Evolutionary conservation across 2,797 vertebrate species (phyloP), one percentile per base, ranked within the genome.

Genomic region (Pseudopleuronectes americanus): DNA sequence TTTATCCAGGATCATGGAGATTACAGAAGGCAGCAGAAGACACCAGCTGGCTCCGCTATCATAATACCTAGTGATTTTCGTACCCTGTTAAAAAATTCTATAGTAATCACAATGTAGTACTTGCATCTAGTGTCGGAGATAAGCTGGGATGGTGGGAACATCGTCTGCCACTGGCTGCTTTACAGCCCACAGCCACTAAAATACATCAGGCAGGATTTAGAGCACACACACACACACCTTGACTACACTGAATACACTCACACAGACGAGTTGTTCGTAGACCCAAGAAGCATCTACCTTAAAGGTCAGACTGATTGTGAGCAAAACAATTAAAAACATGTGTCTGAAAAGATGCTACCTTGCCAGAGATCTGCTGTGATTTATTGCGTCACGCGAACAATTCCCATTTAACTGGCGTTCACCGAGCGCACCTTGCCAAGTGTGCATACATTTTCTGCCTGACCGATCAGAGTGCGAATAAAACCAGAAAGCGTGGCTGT

Each of bases 381-480:
- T 24, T 45, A 77, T 74, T 71, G 69, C 6, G 23, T 64, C 74
- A 79, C 10, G 4, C 60, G 38, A 79, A 54, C 54, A 67, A 77
- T 73, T 67, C 56, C 73, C 68, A 81, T 80, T 80, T 70, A 71
- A 62, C 74, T 52, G 77, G 63, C 21, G 1, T 47, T 56, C 28
- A 12, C 57, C 67, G 67, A 72, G 28, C 7, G 38, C 57, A 47
- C 58, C 71, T 63, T 2, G 52, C 78, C 71, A 65, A 83, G 68
- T 55, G 72, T 53, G 71, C 38, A 56, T 48, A 49, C 54, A 74
- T 83, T 77, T 85, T 80, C 76, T 71, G 76, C 64, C 58, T 70
- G 68, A 80, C 45, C 54, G 73, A 71, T 80, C 71, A 48, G 8
- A 10, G 53, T 38, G 72, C 63, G 75, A 75, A 73, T 76, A 58